Evolutionary conservation across 1,140 invertebrate species (phyloP).

Genomic region (Hylyphantes graminicola): DNA sequence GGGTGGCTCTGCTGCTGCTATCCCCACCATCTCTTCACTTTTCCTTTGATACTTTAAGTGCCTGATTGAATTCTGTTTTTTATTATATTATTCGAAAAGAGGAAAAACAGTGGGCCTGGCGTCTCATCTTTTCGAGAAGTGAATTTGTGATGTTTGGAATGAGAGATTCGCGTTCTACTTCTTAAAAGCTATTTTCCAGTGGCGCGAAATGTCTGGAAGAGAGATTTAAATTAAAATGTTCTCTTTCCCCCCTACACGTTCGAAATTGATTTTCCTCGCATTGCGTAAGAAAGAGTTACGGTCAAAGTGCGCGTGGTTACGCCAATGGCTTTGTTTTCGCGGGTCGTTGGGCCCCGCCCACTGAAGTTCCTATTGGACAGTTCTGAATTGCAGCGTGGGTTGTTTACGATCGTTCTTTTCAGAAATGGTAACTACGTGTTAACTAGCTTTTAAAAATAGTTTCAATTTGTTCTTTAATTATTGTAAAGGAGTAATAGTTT

Average conservation of each 20-base stretch:
- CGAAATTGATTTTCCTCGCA: slow-evolving; percentile 24
- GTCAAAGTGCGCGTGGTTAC: slow-evolving; percentile 29
- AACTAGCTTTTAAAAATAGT: too few species aligned
- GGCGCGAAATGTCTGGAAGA: slow-evolving; percentile 14
- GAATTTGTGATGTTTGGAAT: slow-evolving; percentile 39
- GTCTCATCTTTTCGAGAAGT: slow-evolving; percentile 7
- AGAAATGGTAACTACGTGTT: too few species aligned
- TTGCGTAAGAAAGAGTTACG: slow-evolving; percentile 16
- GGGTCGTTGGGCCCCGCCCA: slow-evolving; percentile 6
- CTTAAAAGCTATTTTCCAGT: slow-evolving; percentile 46
- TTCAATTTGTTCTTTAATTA: too few species aligned
- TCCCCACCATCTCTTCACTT: neutral
- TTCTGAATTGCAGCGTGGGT: neutral
- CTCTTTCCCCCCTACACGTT: neutral
- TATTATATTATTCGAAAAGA: slow-evolving; percentile 2
- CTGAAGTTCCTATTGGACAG: slow-evolving; percentile 16
- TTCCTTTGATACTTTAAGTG: slow-evolving; percentile 47
- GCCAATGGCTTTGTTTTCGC: slow-evolving; percentile 44
- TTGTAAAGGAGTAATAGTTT: too few species aligned
- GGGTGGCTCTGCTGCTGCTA: neutral
- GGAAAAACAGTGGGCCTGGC: slow-evolving; percentile 17
- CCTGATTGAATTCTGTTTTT: slow-evolving; percentile 42
- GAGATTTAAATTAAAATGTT: slow-evolving; percentile 58
- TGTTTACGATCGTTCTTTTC: neutral
- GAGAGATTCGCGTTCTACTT: slow-evolving; percentile 9